Conservation (phyloP, 2,888 invertebrate species). For the Xanthia togata region DNA sequence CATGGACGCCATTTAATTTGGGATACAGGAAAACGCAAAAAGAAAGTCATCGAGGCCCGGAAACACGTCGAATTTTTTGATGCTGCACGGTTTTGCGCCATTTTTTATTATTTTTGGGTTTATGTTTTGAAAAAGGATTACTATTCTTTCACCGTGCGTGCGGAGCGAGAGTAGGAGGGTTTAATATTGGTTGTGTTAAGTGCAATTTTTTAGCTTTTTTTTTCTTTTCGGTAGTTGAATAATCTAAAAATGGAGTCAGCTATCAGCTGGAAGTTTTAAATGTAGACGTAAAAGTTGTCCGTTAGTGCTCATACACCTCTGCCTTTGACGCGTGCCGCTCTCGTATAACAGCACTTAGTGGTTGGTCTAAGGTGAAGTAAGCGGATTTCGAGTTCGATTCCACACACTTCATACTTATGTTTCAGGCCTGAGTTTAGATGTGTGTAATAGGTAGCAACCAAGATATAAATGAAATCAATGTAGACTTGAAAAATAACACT, state of each 20-base stretch:
- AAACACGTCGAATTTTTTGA: slow-evolving; percentile 56
- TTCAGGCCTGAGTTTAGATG: neutral
- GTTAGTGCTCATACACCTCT: too few species aligned
- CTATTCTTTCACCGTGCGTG: slow-evolving; percentile 29
- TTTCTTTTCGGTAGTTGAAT: neutral
- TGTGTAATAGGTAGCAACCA: neutral
- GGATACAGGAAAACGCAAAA: slow-evolving; percentile 47
- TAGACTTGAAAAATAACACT: neutral
- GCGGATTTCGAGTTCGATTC: too few species aligned
- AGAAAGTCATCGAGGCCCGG: slow-evolving; percentile 42
- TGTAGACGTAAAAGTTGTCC: too few species aligned
- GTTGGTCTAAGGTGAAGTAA: too few species aligned
- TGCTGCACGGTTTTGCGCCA: slow-evolving; percentile 16
- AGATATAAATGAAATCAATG: neutral
- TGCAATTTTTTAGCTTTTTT: neutral
- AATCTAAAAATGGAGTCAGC: neutral
- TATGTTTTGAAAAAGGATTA: slow-evolving; percentile 24
- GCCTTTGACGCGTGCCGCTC: too few species aligned
- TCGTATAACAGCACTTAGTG: too few species aligned
- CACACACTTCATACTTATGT: too few species aligned
- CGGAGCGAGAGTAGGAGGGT: neutral
- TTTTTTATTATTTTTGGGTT: slow-evolving; percentile 27
- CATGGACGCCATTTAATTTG: slow-evolving; percentile 50
- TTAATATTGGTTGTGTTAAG: slow-evolving; percentile 11
- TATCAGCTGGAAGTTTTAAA: neutral